Base-by-base conservation (phyloP, 2,113 vertebrate genomes). In the Empidonax alnorum region DNA sequence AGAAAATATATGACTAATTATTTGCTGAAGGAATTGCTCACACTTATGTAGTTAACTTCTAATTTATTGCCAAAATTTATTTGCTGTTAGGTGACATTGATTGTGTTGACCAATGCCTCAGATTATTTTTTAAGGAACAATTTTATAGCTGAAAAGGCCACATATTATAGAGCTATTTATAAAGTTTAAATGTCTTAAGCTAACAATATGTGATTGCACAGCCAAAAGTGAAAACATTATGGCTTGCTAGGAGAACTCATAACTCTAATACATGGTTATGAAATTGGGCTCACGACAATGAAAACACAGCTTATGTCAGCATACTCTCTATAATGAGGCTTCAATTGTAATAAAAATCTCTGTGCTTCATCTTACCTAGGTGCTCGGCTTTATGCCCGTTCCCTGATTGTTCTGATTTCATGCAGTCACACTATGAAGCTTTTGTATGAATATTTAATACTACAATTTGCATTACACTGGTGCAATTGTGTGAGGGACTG, bases 291-390 rank as follows among this genome's bases (percentile, higher is more conserved):
- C 95, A 84, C 0, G 37, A 98, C 89, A 95, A 95, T 92, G 88
- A 96, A 89, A 97, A 93, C 62, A 85, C 39, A 94, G 94, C 90
- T 96, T 97, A 91, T 98, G 94, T 97, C 96, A 97, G 97, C 91
- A 97, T 75, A 94, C 84, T 96, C 86, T 92, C 75, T 97, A 76
- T 97, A 97, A 97, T 92, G 95, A 97, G 91, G 94, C 92, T 88
- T 94, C 91, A 93, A 95, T 93, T 97, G 89, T 92, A 97, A 92
- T 81, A 85, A 90, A 96, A 97, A 97, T 97, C 89, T 83, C 73
- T 53, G 82, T 85, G 83, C 96, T 97, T 89, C 94, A 93, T 96
- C 92, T 95, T 98, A 93, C 88, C 92, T 89, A 73, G 82, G 61
- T 31, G 15, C 87, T 94, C 69, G 52, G 68, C 76, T 84, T 63